Conservation (phyloP, 2,888 invertebrate genomes). For the Drosophila eohydei region DNA sequence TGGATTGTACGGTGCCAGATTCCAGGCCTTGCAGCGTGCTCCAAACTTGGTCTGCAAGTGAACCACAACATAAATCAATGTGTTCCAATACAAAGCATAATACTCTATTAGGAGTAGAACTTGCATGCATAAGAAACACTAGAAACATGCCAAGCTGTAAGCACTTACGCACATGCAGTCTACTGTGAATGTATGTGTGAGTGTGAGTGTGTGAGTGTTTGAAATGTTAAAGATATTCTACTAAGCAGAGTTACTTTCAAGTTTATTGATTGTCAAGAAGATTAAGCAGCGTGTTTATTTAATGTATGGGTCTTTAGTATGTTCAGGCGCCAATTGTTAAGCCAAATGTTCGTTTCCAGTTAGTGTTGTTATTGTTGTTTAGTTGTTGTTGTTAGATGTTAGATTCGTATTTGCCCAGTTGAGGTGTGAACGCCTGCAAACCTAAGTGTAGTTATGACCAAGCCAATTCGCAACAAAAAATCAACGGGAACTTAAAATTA, state of each 20-base stretch:
- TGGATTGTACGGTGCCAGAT: conserved; percentile 87
- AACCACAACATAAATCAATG: conserved; percentile 23
- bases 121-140: conserved; percentile 24
- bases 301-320: conserved; percentile 18
- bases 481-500: conserved; percentile 25
- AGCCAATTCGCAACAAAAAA: conserved; percentile 58
- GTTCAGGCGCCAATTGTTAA: conserved; percentile 35
- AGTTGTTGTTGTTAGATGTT: conserved; percentile 20
- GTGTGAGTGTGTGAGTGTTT: neutral
- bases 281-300: conserved; percentile 18
- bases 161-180: conserved; percentile 57
- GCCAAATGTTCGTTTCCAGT: conserved; percentile 27
- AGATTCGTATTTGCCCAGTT: conserved; percentile 32
- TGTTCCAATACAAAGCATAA: neutral
- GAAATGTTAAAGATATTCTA: conserved; percentile 7
- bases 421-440: conserved; percentile 36
- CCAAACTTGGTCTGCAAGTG: conserved; percentile 90
- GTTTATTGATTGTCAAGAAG: conserved; percentile 28
- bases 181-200: conserved; percentile 5
- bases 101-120: conserved; percentile 11
- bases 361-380: conserved; percentile 31
- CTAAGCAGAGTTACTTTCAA: conserved; percentile 15
- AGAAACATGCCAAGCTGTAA: conserved; percentile 68
- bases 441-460: conserved; percentile 42
- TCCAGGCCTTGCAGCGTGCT: conserved; percentile 92